These are phyloP conservation scores for Harpalus rufipes DNA, from an alignment of 2,888 invertebrate genomes.

Conservation along the genomic window DNA sequence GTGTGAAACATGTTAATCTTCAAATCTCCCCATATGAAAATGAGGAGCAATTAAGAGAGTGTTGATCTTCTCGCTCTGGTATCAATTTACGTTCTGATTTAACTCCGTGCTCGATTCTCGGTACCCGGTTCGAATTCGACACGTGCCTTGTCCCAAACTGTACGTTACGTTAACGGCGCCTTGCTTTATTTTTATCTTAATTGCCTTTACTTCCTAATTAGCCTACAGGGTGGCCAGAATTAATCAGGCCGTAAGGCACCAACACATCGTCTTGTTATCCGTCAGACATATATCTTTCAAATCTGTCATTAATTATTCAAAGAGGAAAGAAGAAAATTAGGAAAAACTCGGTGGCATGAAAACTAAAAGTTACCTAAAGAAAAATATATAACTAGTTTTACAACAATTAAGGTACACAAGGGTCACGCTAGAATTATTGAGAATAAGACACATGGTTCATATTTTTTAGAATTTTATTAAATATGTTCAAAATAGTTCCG, in stretches of 20 bases:
- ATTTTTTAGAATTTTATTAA: too few species aligned
- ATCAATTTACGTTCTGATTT: not conserved
- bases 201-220: conserved; percentile 72
- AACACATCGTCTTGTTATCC: conserved; percentile 16
- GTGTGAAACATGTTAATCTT: not conserved
- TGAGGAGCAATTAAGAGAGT: conserved; percentile 20
- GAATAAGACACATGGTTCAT: too few species aligned
- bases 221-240: conserved; percentile 75
- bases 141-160: conserved; percentile 37
- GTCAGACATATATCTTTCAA: conserved; percentile 28
- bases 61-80: not conserved
- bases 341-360: too few species aligned
- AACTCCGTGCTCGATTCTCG: not conserved
- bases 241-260: conserved; percentile 54
- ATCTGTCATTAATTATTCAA: conserved; percentile 32
- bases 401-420: too few species aligned
- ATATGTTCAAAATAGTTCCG: too few species aligned
- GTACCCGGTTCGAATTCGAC: not conserved
- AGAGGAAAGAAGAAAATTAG: not conserved
- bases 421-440: too few species aligned
- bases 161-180: not conserved
- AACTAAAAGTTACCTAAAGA: too few species aligned
- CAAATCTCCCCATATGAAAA: not conserved
- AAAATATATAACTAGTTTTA: too few species aligned
- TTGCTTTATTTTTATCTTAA: conserved; percentile 58